Evolutionary conservation across 2,888 invertebrate genomes (phyloP), one percentile per base, ranked within the genome.

Genomic region (Chrysolina americana): DNA sequence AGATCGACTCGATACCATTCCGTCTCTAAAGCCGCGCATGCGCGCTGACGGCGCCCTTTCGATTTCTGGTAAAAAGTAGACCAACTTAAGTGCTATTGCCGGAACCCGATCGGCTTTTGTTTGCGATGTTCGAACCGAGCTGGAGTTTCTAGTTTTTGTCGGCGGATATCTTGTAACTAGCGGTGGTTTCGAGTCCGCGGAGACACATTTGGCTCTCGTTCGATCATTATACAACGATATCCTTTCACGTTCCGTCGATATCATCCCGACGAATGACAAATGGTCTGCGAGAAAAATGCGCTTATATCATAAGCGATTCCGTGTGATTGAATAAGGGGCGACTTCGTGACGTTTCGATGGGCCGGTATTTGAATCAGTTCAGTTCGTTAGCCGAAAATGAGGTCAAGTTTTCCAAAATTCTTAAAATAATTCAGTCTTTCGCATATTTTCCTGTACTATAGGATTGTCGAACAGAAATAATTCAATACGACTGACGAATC

Each of bases 141-240:
- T 76, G 81, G 79, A 76, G 82, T 79, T 81, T 83, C 85, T 83
- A 85, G 85, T 85, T 86, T 86, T 86, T 84, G 82, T 79, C 76
- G 71, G 71, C 70, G 78, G 78, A 81, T 81, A 78, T 78, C 80
- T 79, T 78, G 81, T 71, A 71, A 72, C 69, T 76, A 78, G 78
- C 78, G 78, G 76, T 76, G 78, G 75, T 74, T 72, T 64, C 50
- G 68, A 76, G 66, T 74, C 71, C 50, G 68, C 74, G 64, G 63
- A 76, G 75, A 77, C 77, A 74, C 76, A 76, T 74, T 78, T 71
- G 69, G 71, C 69, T 69, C 66, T 66, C 66, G 75, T 74, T 71
- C 76, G 65, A 78, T 76, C 75, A 74, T 71, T 73, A 74, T 78
- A 72, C 69, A 74, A 74, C 72, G 77, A 77, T 77, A 74, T 71